Conservation (phyloP, 2,797 vertebrate genomes). For the Threskiornis aethiopicus region DNA sequence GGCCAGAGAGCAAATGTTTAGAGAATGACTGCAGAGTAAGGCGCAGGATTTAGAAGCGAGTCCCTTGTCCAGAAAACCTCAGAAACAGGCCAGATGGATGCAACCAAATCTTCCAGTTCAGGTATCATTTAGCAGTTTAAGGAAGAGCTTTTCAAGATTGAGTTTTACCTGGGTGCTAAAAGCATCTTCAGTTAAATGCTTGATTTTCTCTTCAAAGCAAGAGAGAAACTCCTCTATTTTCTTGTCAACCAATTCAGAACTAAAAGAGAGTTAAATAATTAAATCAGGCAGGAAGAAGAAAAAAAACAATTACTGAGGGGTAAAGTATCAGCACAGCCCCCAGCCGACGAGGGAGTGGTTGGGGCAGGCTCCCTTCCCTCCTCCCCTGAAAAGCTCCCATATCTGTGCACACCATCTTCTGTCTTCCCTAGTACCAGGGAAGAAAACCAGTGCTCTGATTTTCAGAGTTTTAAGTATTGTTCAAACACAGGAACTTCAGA, state of each 20-base stretch:
- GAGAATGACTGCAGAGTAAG: not conserved
- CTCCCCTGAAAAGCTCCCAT: not conserved
- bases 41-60: not conserved
- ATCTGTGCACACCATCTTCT: not conserved
- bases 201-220: slow-evolving; percentile 85
- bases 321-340: not conserved
- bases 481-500: not conserved
- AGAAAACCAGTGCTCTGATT: not conserved
- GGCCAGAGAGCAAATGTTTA: not conserved
- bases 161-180: slow-evolving; percentile 84
- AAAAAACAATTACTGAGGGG: not conserved
- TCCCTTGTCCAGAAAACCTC: not conserved
- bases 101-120: not conserved
- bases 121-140: not conserved
- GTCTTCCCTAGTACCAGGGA: fast-evolving
- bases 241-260: slow-evolving; percentile 88
- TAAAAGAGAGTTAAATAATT: slow-evolving; percentile 63
- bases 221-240: slow-evolving; percentile 93
- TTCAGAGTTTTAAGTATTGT: not conserved
- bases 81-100: fast-evolving
- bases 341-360: fast-evolving
- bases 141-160: not conserved
- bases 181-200: slow-evolving; percentile 84
- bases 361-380: not conserved
- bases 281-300: not conserved